phyloP scores from a whole-genome alignment of 2,113 vertebrate genomes.

The Laticauda laticaudata region DNA sequence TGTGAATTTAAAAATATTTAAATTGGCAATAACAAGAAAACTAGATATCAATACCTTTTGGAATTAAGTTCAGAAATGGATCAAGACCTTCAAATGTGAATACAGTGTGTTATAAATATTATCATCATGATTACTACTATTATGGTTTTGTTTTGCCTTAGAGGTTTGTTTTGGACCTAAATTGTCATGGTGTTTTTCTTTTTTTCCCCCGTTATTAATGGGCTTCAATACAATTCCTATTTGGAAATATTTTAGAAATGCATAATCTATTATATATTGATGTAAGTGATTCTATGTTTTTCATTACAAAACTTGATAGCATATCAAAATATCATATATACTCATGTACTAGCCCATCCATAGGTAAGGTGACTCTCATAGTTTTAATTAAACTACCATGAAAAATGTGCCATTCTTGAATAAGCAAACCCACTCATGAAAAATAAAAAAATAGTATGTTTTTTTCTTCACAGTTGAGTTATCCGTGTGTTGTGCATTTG shows the following conservation, averaged over 20 bases:
- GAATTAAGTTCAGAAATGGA: conserved; percentile 4
- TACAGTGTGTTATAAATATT: conserved; percentile 4
- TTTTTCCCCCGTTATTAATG: not conserved
- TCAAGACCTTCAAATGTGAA: conserved; percentile 20
- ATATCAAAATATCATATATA: not conserved
- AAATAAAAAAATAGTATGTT: not conserved
- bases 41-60: not conserved
- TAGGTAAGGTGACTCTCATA: not conserved
- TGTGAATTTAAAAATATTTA: conserved; percentile 13
- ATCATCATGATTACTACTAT: not conserved
- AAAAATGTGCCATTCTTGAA: not conserved
- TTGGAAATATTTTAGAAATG: not conserved
- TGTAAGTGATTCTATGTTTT: not conserved
- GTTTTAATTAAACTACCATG: not conserved
- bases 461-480: not conserved
- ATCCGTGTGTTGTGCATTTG: not conserved
- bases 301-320: not conserved
- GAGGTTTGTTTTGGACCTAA: not conserved
- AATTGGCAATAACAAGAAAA: conserved; percentile 10
- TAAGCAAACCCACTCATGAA: not conserved
- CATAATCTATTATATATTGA: conserved; percentile 24
- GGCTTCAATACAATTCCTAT: conserved; percentile 4
- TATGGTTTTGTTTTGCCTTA: conserved; percentile 9
- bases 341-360: not conserved
- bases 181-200: not conserved